phyloP scores from a whole-genome alignment of 2,888 invertebrate genomes.

The Tetrapedia diversipes region DNA sequence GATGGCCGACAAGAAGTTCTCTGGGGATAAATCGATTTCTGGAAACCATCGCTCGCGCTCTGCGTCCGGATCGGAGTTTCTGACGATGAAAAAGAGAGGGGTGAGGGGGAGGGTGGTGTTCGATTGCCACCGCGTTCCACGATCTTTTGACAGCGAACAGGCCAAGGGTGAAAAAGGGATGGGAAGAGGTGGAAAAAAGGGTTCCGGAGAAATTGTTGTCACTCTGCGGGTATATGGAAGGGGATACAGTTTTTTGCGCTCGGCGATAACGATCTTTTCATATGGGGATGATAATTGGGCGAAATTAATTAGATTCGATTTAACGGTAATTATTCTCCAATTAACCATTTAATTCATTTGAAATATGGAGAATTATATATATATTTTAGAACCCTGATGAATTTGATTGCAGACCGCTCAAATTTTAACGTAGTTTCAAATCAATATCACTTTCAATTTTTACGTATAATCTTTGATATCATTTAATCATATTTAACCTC shows the following conservation, averaged over 20 bases:
- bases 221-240: no score
- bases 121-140: conserved; percentile 24
- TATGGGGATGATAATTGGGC: no score
- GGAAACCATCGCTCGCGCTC: conserved; percentile 3
- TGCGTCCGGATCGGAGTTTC: conserved; percentile 24
- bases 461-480: conserved; percentile 3
- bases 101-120: conserved; percentile 8
- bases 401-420: no score
- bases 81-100: not conserved
- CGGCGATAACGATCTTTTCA: not conserved
- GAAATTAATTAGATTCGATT: no score
- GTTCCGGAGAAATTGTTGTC: not conserved
- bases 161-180: not conserved
- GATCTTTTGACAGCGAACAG: conserved; percentile 14
- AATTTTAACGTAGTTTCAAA: not conserved
- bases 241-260: not conserved
- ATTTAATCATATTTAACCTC: no score
- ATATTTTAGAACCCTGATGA: no score
- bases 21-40: conserved; percentile 42
- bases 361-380: no score
- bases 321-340: no score
- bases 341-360: no score
- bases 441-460: not conserved
- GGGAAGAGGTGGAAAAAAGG: not conserved
- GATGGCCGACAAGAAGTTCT: conserved; percentile 49